Base-by-base conservation (phyloP, 2,113 vertebrate genomes). In the Pipra filicauda region DNA sequence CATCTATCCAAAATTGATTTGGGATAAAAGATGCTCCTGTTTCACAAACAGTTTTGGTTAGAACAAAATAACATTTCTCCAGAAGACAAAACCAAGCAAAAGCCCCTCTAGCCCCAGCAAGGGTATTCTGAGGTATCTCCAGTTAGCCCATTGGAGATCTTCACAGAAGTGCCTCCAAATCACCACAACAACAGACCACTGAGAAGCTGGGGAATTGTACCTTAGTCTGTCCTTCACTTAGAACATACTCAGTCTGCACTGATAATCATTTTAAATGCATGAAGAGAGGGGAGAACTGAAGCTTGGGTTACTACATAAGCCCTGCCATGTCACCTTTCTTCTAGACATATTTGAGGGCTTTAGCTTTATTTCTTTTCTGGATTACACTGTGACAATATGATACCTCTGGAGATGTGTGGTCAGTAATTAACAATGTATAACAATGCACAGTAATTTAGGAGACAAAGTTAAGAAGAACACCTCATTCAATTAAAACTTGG, bases 401-500 rank as follows among this genome's bases (percentile, higher is more conserved):
- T 86, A 58, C 37, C 37, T 90, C 79, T 86, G 88, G 85, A 70
- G 89, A 59, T 74, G 21, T 7, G 30, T 83, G 88, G 75, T 70
- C 82, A 88, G 78, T 94, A 97, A 95, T 95, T 89, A 95, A 92
- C 43, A 88, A 30, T 15, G 44, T 62, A 89, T n/a, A 75, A 78
- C 62, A 95, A 84, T 48, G 58, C 58, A 46, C 28, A 37, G 52
- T 92, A 91, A 93, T 96, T 83, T 86, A 91, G 72, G 33, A 95
- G 71, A 39, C 62, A 93, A 77, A 96, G 85, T 91, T 93, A 67
- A 80, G 87, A 91, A 74, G 35, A 87, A 77, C 73, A 94, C 74
- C 54, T 93, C 55, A 66, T 95, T 95, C 93, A 89, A 82, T 96
- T 96, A 91, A 77, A 97, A 93, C 71, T 83, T 95, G 91, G 93